Evolutionary conservation across 2,888 invertebrate genomes (phyloP), one percentile per base, ranked within the genome.

Genomic region (Lepeophtheirus nordmannii): DNA sequence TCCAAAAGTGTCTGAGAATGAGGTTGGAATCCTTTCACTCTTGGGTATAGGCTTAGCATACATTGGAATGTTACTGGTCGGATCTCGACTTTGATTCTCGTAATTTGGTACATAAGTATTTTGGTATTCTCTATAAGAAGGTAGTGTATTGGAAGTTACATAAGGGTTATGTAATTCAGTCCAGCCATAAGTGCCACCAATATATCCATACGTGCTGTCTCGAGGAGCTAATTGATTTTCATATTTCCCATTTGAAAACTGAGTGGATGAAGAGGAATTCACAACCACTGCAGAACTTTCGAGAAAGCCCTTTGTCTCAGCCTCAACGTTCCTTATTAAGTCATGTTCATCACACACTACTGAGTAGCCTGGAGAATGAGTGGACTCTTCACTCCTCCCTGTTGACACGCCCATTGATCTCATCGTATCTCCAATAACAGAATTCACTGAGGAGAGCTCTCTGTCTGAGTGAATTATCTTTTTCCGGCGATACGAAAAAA

Each of bases 1-100:
- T n/a, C 53, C 53, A 46, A 46, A 46, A 17, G 53, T 46, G n/a
- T 46, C 53, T 46, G 53, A 17, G 17, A 46, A 46, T 3, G 53
- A 46, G 2, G 14, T 14, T 17, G 53, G 30, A 10, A 30, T 38
- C 11, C 60, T 22, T 60, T 60, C 37, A 38, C 23, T 60, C 39
- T 60, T 60, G n/a, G 60, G 60, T 37, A 60, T 60, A 38, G 60
- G 60, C 7, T 60, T 23, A 37, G 60, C 60, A n/a, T 60, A 60
- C 20, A 38, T 60, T 10, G 60, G 60, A 14, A 60, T 60, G 38
- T 60, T 60, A 10, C 22, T 10, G 2, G 2, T 30, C 7, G 30
- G 30, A 30, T 30, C 30, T 30, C 30, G 30, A 30, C 30, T 30
- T 30, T 2, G 30, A 14, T 60, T 60, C 17, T 60, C 30, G 60